These are phyloP conservation scores for Gari tellinella DNA, from an alignment of 2,888 invertebrate species.

Conservation along the genomic window DNA sequence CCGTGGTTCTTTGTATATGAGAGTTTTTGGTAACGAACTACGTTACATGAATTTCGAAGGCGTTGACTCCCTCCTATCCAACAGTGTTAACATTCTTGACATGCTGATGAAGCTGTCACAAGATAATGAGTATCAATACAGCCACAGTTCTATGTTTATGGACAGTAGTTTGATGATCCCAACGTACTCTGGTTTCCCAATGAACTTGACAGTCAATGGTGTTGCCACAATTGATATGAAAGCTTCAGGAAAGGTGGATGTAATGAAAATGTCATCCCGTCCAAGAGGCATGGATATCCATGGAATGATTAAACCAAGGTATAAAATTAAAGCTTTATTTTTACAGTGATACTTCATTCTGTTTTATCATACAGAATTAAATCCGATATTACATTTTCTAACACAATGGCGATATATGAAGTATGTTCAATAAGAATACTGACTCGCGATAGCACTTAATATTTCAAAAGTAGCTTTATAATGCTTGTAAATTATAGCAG, in stretches of 20 bases:
- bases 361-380: too few species aligned
- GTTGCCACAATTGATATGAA: conserved; percentile 94
- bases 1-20: conserved; percentile 88
- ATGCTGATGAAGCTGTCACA: conserved; percentile 66
- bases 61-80: conserved; percentile 37
- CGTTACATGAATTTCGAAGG: conserved; percentile 71
- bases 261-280: conserved; percentile 83
- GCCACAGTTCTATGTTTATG: conserved; percentile 92
- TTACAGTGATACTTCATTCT: too few species aligned
- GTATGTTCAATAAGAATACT: too few species aligned
- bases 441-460: too few species aligned
- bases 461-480: too few species aligned
- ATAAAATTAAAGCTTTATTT: too few species aligned
- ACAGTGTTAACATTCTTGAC: conserved; percentile 65
- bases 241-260: conserved; percentile 91
- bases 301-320: conserved; percentile 93
- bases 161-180: conserved; percentile 95
- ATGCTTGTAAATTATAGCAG: too few species aligned
- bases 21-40: conserved; percentile 95
- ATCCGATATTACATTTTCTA: too few species aligned
- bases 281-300: conserved; percentile 89
- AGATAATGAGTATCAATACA: conserved; percentile 69
- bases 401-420: too few species aligned
- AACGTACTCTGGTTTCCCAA: conserved; percentile 92
- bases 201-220: conserved; percentile 93